Conservation (phyloP, 2,888 invertebrate species). For the Branchipolynoe longqiensis region DNA sequence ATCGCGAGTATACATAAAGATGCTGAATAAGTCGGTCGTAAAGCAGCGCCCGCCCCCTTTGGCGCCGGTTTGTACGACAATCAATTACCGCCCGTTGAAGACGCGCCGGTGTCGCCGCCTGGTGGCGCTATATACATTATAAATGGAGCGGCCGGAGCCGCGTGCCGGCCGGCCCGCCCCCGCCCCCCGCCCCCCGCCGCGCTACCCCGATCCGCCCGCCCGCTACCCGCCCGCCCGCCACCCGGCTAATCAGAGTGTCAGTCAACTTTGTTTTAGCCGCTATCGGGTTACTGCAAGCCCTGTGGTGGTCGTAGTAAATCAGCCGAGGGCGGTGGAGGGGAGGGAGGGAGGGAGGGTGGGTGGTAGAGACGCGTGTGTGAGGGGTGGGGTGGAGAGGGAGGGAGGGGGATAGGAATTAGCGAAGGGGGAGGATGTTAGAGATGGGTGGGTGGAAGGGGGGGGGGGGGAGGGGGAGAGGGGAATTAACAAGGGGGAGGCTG, state of each 20-base stretch:
- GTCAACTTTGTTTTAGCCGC: constrained; percentile 49
- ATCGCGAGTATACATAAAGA: constrained; percentile 52
- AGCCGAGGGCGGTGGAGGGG: too few species aligned
- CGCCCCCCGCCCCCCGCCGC: neutral
- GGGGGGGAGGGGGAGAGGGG: too few species aligned
- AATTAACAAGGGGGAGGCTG: too few species aligned
- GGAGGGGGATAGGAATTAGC: neutral
- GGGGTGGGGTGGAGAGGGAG: neutral
- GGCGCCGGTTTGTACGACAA: constrained; percentile 1
- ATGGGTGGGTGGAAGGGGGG: too few species aligned
- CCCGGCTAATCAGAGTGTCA: constrained; percentile 32
- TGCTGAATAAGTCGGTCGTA: constrained; percentile 45
- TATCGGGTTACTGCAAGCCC: constrained; percentile 43
- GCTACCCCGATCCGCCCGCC: too few species aligned
- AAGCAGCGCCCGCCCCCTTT: constrained; percentile 35
- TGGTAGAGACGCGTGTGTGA: too few species aligned
- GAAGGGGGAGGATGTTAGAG: too few species aligned
- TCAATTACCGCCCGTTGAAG: constrained; percentile 43
- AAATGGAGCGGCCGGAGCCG: constrained; percentile 23
- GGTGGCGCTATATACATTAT: constrained; percentile 47
- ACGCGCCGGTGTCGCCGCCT: neutral
- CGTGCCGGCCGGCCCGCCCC: neutral
- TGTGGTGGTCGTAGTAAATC: constrained; percentile 13
- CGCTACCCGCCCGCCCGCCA: too few species aligned
- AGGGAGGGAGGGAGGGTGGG: neutral